phyloP scores from a whole-genome alignment of 1,140 invertebrate species.

The Heliconius hermathena region DNA sequence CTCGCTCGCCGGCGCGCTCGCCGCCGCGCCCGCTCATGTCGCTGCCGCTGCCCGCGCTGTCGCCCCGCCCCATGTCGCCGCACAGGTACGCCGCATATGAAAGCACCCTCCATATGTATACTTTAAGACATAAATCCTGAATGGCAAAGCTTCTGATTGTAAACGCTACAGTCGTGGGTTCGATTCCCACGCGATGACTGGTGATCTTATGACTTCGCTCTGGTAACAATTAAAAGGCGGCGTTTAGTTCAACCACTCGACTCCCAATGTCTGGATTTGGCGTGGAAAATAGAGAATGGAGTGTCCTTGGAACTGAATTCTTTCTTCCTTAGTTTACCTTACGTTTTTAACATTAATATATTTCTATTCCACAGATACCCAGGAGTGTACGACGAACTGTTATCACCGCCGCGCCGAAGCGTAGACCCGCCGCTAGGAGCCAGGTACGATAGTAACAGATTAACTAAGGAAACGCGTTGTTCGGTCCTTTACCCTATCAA shows the following conservation, averaged over 20 bases:
- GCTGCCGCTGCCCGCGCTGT: conserved; percentile 48
- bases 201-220: no score
- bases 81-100: conserved; percentile 48
- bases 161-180: no score
- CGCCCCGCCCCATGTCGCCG: conserved; percentile 46
- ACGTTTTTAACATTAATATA: not conserved
- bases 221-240: no score
- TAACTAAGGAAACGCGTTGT: conserved; percentile 50
- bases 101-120: no score
- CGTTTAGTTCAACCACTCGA: no score
- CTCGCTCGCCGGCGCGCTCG: conserved; percentile 45
- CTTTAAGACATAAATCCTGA: no score
- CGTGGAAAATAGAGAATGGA: no score
- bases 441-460: conserved; percentile 79
- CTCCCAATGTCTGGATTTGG: no score
- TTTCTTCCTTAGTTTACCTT: no score
- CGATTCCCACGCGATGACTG: no score
- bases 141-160: no score
- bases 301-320: no score
- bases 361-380: conserved; percentile 54
- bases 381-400: conserved; percentile 75
- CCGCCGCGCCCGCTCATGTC: conserved; percentile 42
- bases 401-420: conserved; percentile 74
- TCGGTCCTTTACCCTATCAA: not conserved
- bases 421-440: conserved; percentile 76